Evolutionary conservation across 1,140 invertebrate genomes (phyloP), one percentile per base, ranked within the genome.

Genomic region (Heliothis virescens): DNA sequence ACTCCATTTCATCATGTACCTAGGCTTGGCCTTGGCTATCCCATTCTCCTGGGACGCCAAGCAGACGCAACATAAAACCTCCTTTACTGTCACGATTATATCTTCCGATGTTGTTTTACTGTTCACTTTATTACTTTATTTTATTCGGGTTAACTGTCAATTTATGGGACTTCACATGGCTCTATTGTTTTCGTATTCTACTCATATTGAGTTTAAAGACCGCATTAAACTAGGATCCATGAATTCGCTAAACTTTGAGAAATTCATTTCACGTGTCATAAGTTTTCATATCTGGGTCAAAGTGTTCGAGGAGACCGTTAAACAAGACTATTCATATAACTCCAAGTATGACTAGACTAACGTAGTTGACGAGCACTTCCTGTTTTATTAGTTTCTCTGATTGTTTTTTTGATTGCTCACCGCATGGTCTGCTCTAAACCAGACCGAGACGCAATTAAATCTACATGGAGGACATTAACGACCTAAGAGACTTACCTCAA

Each of bases 401-500:
- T 65, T 47, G 62, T 16, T 13, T 63, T 63, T 41, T 63, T 63
- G 41, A 57, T 59, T 11, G 57, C 16, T 26, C 21, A 26, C 21
- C 21, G 21, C 21, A 13, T 60, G 10, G 12, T 60, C 9, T 29
- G 13, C 7, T 11, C 9, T 4, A 12, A 29, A 18, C 34, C 34
- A 41, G 34, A 41, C 5, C 34, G 34, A 1, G 34, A 41, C 34
- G 34, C 34, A 41, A 9, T 41, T 41, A 9, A 41, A 41, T 59
- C 9, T 59, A 12, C 26, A 11, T 1, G n/a, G n/a, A 53, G 0
- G 1, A 10, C 3, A 16, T 16, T 55, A 55, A 55, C 9, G 29
- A 65, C 12, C 16, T 15, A 10, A 10, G 11, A 0, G 47, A 1
- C 63, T 67, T 16, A 96, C 96, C 97, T 96, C 16, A 98, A 95